Evolutionary conservation across 1,140 invertebrate species (phyloP).

Genomic region (Lethrus apterus): DNA sequence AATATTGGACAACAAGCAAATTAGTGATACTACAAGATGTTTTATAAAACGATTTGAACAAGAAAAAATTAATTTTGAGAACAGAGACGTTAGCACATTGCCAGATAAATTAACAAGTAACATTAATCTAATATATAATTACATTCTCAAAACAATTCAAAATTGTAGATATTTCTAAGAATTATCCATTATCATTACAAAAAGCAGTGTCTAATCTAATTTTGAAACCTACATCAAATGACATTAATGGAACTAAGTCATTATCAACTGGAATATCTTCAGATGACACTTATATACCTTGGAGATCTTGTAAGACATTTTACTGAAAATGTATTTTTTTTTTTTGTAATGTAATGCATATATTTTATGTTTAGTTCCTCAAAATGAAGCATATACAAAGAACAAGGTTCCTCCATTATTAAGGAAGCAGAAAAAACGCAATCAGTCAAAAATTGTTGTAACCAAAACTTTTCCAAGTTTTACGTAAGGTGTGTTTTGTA

Average conservation of each 20-base stretch:
- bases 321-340: slow-evolving; percentile 1
- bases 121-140: too few relatives aligned
- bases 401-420: not conserved
- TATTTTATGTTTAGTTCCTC: slow-evolving; percentile 1
- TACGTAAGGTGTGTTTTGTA: too few relatives aligned
- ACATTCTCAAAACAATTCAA: slow-evolving; percentile 15
- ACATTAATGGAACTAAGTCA: too few relatives aligned
- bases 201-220: slow-evolving; percentile 31
- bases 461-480: too few relatives aligned
- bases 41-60: slow-evolving; percentile 48
- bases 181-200: slow-evolving; percentile 28
- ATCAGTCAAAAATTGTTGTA: too few relatives aligned
- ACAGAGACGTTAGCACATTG: slow-evolving; percentile 24
- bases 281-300: not conserved
- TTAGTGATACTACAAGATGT: slow-evolving; percentile 42
- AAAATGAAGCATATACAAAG: not conserved
- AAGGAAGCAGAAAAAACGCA: slow-evolving; percentile 2
- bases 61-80: slow-evolving; percentile 26
- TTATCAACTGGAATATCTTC: too few relatives aligned
- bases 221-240: slow-evolving; percentile 25
- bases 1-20: slow-evolving; percentile 44
- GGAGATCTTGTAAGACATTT: slow-evolving; percentile 6
- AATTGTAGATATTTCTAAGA: slow-evolving; percentile 30
- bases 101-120: slow-evolving; percentile 26
- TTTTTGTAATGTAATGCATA: not conserved